Conservation (phyloP, 2,888 invertebrate species). For the Colletes collaris region DNA sequence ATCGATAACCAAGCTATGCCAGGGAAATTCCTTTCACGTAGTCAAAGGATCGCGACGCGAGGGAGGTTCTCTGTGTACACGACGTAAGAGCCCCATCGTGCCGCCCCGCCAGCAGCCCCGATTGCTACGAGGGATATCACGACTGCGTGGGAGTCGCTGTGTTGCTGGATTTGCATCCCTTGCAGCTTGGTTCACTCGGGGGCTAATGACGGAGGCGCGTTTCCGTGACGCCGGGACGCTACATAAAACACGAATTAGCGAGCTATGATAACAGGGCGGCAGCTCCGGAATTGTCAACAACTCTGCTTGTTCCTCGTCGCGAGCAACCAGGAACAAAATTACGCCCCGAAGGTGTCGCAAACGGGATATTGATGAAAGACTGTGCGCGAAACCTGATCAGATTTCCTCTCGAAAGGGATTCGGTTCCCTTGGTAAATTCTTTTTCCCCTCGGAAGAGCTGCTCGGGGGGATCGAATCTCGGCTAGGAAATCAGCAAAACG, state of each 20-base stretch:
- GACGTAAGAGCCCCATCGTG: conserved; percentile 25
- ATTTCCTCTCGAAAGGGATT: conserved; percentile 1
- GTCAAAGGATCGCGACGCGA: conserved; percentile 41
- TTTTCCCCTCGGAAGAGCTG: not conserved
- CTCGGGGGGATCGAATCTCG: conserved; percentile 42
- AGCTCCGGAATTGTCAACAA: not conserved
- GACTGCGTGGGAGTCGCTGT: conserved; percentile 7
- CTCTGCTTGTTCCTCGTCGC: not conserved
- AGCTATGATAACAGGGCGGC: conserved; percentile 14
- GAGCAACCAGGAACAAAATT: too few relatives aligned
- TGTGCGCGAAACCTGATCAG: not conserved
- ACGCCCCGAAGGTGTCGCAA: too few relatives aligned
- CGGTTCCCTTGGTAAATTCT: not conserved
- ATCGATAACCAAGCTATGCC: conserved; percentile 40
- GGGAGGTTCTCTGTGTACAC: not conserved
- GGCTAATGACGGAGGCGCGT: conserved; percentile 33
- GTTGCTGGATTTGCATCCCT: conserved; percentile 24
- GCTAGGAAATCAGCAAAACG: conserved; percentile 55
- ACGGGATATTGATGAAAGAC: not conserved
- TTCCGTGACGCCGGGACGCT: conserved; percentile 1
- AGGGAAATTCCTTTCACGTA: conserved; percentile 53
- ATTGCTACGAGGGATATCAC: conserved; percentile 16
- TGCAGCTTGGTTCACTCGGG: conserved; percentile 3
- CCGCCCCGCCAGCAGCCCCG: not conserved
- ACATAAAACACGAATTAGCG: conserved; percentile 40